Conservation (phyloP, 2,888 invertebrate species). For the Campoplex capitator region DNA sequence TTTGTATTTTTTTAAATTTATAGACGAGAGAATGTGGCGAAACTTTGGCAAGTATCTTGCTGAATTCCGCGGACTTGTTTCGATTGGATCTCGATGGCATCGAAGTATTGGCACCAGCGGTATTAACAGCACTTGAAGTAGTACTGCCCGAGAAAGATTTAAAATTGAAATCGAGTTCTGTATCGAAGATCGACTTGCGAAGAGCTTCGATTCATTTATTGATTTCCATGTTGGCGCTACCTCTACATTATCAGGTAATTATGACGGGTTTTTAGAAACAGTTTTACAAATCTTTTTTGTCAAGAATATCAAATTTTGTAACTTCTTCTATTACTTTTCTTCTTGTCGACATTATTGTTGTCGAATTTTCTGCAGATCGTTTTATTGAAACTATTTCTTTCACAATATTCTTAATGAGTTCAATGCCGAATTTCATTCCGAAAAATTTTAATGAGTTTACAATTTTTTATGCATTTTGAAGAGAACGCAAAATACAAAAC, state of each 20-base stretch:
- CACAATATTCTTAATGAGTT: too few species aligned
- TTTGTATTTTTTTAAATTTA: conserved; percentile 37
- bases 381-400: too few species aligned
- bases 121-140: conserved; percentile 95
- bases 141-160: conserved; percentile 95
- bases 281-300: not conserved
- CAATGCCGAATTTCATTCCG: too few species aligned
- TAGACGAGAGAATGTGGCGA: conserved; percentile 88
- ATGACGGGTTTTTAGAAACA: not conserved
- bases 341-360: too few species aligned
- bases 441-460: too few species aligned
- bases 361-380: too few species aligned
- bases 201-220: conserved; percentile 96
- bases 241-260: conserved; percentile 93
- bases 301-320: too few species aligned
- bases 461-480: too few species aligned
- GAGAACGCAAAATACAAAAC: too few species aligned
- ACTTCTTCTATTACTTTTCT: too few species aligned
- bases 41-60: conserved; percentile 94
- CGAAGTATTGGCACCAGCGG: conserved; percentile 94
- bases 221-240: conserved; percentile 95
- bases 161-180: conserved; percentile 89
- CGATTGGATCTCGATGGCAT: conserved; percentile 96
- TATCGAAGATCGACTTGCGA: conserved; percentile 92
- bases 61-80: conserved; percentile 95